Evolutionary conservation across 2,797 vertebrate species (phyloP).

Genomic region (Calcarius lapponicus): DNA sequence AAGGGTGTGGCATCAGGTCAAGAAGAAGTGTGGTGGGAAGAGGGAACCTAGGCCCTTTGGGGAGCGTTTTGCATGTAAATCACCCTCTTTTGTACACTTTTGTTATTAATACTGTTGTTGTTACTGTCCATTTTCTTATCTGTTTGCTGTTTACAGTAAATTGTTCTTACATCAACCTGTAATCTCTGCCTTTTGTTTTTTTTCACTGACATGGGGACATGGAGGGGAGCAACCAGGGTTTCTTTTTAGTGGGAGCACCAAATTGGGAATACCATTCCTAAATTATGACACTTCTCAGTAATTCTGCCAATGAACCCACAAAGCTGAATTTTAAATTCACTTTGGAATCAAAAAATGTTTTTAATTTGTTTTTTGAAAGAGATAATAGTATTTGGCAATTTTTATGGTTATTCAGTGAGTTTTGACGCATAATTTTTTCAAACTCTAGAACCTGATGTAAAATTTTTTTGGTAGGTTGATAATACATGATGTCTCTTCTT

Average conservation of each 20-base stretch:
- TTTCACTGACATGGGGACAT: not conserved
- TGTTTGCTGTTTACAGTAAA: not conserved
- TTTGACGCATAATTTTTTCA: not conserved
- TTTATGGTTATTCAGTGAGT: not conserved
- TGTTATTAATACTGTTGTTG: not conserved
- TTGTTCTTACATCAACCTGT: not conserved
- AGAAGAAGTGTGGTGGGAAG: not conserved
- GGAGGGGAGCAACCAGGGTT: not conserved
- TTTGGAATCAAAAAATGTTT: not conserved
- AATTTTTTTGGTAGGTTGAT: not conserved
- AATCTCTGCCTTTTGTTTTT: not conserved
- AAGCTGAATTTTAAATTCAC: not conserved
- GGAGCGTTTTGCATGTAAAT: not conserved
- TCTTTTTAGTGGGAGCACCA: not conserved
- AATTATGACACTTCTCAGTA: not conserved
- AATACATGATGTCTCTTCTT: not conserved
- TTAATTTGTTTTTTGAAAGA: not conserved
- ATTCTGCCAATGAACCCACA: not conserved
- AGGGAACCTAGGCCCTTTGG: not conserved
- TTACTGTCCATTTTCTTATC: not conserved
- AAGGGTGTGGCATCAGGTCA: not conserved
- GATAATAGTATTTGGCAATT: not conserved
- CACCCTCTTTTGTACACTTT: no score
- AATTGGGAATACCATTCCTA: not conserved
- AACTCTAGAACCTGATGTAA: not conserved